A percentile compares a stretch with the other conserved stretches of the same genome.
Evolutionary conservation across 2,797 vertebrate genomes (phyloP).

Genomic region (Todus mexicanus): DNA sequence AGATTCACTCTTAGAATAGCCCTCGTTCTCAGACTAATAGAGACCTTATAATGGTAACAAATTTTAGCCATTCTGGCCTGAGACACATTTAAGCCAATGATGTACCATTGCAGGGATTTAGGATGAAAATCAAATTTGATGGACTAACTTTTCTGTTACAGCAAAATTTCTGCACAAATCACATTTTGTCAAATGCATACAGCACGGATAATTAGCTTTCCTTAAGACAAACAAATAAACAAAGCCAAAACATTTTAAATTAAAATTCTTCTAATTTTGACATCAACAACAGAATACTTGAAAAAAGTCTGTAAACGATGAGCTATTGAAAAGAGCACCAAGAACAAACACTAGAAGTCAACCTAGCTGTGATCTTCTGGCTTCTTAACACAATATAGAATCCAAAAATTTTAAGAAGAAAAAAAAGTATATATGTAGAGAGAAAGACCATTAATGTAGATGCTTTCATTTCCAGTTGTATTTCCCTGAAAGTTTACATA

Average conservation of each 20-base stretch:
- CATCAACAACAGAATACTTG: not conserved
- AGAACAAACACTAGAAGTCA: not conserved
- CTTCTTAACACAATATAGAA: not conserved
- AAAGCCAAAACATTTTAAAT: not conserved
- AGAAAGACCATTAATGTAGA: not conserved
- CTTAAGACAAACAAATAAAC: not conserved
- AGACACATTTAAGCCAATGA: not conserved
- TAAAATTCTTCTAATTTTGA: not conserved
- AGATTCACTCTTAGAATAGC: not conserved
- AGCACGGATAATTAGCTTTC: not conserved
- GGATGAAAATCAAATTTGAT: not conserved
- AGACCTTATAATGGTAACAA: not conserved
- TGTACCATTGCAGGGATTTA: not conserved
- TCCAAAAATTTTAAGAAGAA: not conserved
- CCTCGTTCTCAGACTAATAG: not conserved
- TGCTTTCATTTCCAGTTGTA: not conserved
- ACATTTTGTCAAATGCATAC: not conserved
- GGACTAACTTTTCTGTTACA: not conserved
- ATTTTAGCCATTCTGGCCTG: not conserved
- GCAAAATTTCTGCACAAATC: not conserved
- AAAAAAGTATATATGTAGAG: not conserved
- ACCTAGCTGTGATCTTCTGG: not conserved
- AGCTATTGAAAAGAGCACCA: not conserved
- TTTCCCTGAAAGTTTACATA: not conserved
- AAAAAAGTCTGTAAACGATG: not conserved